Evolutionary conservation across 1,140 invertebrate genomes (phyloP), one percentile per base, ranked within the genome.

Genomic region (Battus philenor): DNA sequence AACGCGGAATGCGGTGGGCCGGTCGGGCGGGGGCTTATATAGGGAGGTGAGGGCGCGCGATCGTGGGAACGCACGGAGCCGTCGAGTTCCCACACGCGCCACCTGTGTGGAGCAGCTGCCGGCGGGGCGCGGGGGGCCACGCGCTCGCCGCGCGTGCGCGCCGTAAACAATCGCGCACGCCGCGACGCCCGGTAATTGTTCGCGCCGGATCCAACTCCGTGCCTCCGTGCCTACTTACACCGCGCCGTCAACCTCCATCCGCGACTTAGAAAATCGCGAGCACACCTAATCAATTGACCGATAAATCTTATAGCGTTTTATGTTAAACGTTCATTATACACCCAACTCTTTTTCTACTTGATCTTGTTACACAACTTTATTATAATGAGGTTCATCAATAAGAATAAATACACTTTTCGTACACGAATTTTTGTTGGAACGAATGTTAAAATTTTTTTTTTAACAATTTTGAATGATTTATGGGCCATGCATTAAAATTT

Each of bases 11-110:
- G 87, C 83, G 67, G 67, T 57, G 44, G 36, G 54, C 20, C 54
- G 69, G 79, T 62, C 59, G 67, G 70, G 82, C 69, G 79, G 68
- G 68, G 72, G 77, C 55, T 88, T 89, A 86, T 88, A 89, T 88
- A 88, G 76, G 44, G 67, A 71, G 63, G 50, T 58, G 71, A 68
- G 75, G 66, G 81, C 75, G 75, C 72, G 70, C 76, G 67, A 84
- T 80, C 86, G 86, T 87, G 86, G 83, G 86, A 87, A 86, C 78
- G 71, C 66, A 67, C 67, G 58, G 72, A 73, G 77, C 69, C 68
- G 80, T 80, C 86, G 87, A 87, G 87, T 88, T 88, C 83, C 83
- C 85, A 86, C 84, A 83, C 81, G 78, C 78, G 80, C 84, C 84
- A 85, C 85, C 79, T 86, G 83, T 86, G 83, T 76, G 74, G 69